Evolutionary conservation across 2,797 vertebrate species (phyloP), one percentile per base, ranked within the genome.

Genomic region (Syngnathus rostellatus): DNA sequence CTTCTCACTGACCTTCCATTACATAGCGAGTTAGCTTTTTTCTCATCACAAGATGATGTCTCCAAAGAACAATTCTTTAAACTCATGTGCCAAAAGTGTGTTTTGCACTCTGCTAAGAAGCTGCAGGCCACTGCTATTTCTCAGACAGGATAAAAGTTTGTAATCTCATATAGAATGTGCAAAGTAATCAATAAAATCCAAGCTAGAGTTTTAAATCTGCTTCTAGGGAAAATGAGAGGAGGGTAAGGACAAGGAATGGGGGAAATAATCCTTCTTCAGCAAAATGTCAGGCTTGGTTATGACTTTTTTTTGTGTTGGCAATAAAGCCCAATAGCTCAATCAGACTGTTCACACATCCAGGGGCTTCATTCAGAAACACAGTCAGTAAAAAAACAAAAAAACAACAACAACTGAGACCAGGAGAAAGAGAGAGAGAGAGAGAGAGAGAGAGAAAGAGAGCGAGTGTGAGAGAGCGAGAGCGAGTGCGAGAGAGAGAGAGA

Each of bases 241-340:
- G 63, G 62, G 69, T 72, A 74, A 79, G 76, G 72, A 65, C 76
- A 81, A 81, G 73, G 57, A 64, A 63, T 65, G 63, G 69, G 72
- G 68, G 75, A 41, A 80, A 85, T 83, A 80, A 81, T 80, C 70
- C 76, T 77, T 84, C 76, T 81, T 87, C 83, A 88, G 82, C 80
- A 87, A 86, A 88, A 84, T 81, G 81, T 81, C 81, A 81, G 63
- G 66, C 79, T 78, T 53, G 69, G 80, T 84, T 83, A 86, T 88
- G 78, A 86, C 78, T 89, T 88, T 78, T 89, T 88, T 79, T 55
- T 65, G 41, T 80, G 70, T 84, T 83, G 79, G 79, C 83, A 87
- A 85, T 87, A 91, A 89, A 87, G 80, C 77, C 73, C 73, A 68
- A 74, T 76, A 70, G 70, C 73, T 80, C 78, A 77, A 73, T 83